Conservation (phyloP, 2,113 vertebrate species). For the Glaucidium brasilianum region DNA sequence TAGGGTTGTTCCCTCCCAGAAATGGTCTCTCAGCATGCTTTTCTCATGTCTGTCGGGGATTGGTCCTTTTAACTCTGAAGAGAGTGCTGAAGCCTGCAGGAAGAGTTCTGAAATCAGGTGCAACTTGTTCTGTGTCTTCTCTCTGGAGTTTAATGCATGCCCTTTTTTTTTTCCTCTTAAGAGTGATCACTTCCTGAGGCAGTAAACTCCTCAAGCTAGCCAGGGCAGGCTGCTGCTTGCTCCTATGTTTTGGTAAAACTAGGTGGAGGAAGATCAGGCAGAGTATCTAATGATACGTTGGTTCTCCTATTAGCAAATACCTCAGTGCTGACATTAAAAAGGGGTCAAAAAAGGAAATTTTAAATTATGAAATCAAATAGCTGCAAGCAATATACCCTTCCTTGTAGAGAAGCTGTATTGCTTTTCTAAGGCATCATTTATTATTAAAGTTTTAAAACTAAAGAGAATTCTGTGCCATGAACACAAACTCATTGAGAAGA, state of each 20-base stretch:
- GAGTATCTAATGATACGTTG: neutral
- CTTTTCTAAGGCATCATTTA: neutral
- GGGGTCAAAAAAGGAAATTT: neutral
- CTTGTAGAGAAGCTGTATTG: neutral
- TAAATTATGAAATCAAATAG: neutral
- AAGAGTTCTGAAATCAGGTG: neutral
- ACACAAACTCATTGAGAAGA: neutral
- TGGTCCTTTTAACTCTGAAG: neutral
- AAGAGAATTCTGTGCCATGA: neutral
- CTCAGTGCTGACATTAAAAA: neutral
- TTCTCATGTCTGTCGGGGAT: neutral
- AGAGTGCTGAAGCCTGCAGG: neutral
- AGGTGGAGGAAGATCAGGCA: conserved; percentile 11
- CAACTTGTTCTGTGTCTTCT: neutral
- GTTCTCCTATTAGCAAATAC: neutral
- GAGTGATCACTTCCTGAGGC: neutral
- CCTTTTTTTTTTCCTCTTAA: too few relatives aligned
- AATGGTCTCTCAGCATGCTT: neutral
- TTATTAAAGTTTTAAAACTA: neutral
- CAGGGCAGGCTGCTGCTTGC: conserved; percentile 26
- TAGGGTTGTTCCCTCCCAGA: neutral
- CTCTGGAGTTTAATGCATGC: neutral
- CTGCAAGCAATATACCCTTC: neutral
- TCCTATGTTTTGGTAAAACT: neutral
- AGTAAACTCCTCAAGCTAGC: neutral